Evolutionary conservation across 1,140 invertebrate genomes (phyloP), one percentile per base, ranked within the genome.

Genomic region (Drosophila rhopaloa): DNA sequence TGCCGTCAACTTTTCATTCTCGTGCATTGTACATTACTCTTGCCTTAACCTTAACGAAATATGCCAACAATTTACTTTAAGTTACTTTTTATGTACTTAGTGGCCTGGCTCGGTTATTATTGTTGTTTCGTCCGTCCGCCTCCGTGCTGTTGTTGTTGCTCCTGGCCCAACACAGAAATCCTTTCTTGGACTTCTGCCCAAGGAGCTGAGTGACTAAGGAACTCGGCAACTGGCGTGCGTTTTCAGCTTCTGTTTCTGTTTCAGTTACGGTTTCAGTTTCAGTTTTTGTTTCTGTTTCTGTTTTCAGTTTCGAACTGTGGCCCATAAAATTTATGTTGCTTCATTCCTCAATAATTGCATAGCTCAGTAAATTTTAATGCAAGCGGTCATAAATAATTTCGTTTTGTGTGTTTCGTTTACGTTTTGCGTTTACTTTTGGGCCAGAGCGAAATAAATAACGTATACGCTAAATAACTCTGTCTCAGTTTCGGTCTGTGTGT

Each of bases 361-460:
- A 89, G 84, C 81, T 89, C 85, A 77, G 84, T 89, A 89, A 84
- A 89, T 90, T 89, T 89, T 89, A 89, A 89, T 89, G 84, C 85
- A 89, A 90, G 84, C 81, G 85, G 81, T 90, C 84, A 90, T 89
- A 89, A 89, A 89, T 89, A 89, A 89, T 90, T 89, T 89, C 80
- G 78, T 82, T 82, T 79, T 83, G 74, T 67, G 55, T 81, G 48
- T 55, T 47, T 80, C 54, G 65, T 68, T 65, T 66, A 53, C 61
- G 65, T 51, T 53, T 51, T 68, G 65, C 41, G 55, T 79, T 79
- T 79, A 37, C 32, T 37, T 44, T 35, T 53, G 50, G 32, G 59
- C 71, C 81, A 76, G 47, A 58, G 32, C 81, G 47, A 79, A 75
- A 89, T 89, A 89, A 81, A 90, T 89, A 84, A 85, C 84, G 74